Percentiles rank a stretch among this genome's conserved stretches.
Evolutionary conservation across 2,797 vertebrate genomes (phyloP).

Genomic region (Esox lucius): DNA sequence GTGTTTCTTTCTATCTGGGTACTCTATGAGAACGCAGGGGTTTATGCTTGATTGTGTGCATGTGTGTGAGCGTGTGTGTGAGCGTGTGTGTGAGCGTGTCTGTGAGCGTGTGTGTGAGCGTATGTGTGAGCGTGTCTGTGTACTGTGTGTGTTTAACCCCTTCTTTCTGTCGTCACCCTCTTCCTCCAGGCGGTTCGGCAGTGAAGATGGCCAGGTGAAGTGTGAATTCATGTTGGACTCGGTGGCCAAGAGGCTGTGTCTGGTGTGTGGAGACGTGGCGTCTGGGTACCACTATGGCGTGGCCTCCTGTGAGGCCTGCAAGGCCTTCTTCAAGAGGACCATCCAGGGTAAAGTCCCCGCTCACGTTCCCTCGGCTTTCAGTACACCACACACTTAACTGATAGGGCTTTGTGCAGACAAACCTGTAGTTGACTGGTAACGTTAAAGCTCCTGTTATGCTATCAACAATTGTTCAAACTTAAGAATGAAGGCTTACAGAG

Average conservation of each 20-base stretch:
- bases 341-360: conserved; percentile 86
- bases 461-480: conserved; percentile 58
- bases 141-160: not conserved
- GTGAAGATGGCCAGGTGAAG: conserved; percentile 90
- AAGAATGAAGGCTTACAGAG: conserved; percentile 26
- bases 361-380: not conserved
- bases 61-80: not conserved
- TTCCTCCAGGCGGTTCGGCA: conserved; percentile 67
- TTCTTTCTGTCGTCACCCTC: conserved; percentile 27
- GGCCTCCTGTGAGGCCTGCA: conserved; percentile 97
- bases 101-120: not conserved
- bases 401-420: conserved; percentile 30
- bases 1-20: conserved; percentile 11
- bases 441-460: conserved; percentile 53
- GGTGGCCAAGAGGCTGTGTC: conserved; percentile 93
- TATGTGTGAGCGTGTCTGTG: not conserved
- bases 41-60: not conserved
- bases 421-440: conserved; percentile 58
- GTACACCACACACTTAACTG: conserved; percentile 1
- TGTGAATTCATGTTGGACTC: conserved; percentile 94
- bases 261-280: conserved; percentile 95
- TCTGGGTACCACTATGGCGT: conserved; percentile 98
- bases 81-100: not conserved
- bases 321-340: conserved; percentile 99
- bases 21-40: not conserved